Evolutionary conservation across 2,113 vertebrate species (phyloP).

Genomic region (Neogale vison): DNA sequence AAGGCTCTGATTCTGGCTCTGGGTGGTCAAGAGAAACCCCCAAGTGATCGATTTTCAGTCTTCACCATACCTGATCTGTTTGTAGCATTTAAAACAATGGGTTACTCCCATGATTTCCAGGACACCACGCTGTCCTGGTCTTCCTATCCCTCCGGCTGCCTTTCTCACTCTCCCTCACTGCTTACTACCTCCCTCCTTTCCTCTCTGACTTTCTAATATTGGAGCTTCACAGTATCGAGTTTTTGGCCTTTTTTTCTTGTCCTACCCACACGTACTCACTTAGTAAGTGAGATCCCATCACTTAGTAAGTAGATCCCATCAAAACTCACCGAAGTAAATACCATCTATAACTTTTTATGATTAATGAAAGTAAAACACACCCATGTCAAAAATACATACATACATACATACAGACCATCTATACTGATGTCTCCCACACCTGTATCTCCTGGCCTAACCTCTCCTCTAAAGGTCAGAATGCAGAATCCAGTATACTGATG

Average conservation of each 20-base stretch:
- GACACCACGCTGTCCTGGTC: neutral
- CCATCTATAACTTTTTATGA: neutral
- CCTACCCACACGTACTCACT: neutral
- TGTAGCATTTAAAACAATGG: neutral
- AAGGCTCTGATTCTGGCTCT: neutral
- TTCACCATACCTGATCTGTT: neutral
- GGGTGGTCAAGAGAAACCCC: neutral
- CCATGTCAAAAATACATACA: neutral
- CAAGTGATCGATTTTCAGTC: neutral
- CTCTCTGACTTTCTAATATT: neutral
- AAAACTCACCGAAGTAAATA: neutral
- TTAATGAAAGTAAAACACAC: neutral
- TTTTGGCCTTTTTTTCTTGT: neutral
- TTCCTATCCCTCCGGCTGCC: neutral
- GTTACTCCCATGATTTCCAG: neutral
- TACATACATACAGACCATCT: neutral
- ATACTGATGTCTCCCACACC: neutral
- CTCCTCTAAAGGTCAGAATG: neutral
- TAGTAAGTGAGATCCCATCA: neutral
- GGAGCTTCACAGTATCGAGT: accelerated
- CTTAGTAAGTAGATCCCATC: neutral
- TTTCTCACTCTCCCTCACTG: neutral
- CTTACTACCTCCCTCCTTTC: neutral
- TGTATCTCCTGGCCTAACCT: neutral
- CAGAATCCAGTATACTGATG: neutral